phyloP scores from a whole-genome alignment of 2,888 invertebrate genomes.

The Andricus quercusramuli region DNA sequence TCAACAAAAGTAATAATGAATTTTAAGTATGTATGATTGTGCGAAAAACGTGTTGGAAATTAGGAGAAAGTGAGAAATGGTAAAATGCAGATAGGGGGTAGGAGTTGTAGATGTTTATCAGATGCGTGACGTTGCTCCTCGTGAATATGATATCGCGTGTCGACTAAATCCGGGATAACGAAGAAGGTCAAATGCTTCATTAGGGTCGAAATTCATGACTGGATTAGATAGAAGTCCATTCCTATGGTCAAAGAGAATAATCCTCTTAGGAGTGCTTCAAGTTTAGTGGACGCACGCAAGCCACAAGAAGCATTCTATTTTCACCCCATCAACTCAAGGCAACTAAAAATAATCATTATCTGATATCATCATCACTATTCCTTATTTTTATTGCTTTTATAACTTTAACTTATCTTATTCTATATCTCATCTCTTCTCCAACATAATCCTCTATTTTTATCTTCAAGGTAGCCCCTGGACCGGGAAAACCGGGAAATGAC shows the following conservation, averaged over 20 bases:
- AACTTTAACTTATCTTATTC: background rate
- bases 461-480: too few relatives aligned
- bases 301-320: background rate
- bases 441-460: too few relatives aligned
- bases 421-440: too few relatives aligned
- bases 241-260: background rate
- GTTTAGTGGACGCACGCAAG: conserved; percentile 18
- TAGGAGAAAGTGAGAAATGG: background rate
- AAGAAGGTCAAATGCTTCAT: conserved; percentile 3
- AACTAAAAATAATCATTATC: background rate
- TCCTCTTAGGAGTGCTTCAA: background rate
- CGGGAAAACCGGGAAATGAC: too few relatives aligned
- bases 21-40: background rate
- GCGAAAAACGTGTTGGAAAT: background rate
- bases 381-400: background rate
- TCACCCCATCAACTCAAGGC: background rate
- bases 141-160: conserved; percentile 8
- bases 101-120: background rate
- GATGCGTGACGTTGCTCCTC: background rate
- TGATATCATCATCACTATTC: background rate
- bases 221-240: conserved; percentile 3
- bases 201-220: conserved; percentile 20
- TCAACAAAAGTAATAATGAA: background rate
- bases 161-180: background rate
- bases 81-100: background rate